Evolutionary conservation across 2,888 invertebrate genomes (phyloP), one percentile per base, ranked within the genome.

Genomic region (Pachliopta kotzebuea): DNA sequence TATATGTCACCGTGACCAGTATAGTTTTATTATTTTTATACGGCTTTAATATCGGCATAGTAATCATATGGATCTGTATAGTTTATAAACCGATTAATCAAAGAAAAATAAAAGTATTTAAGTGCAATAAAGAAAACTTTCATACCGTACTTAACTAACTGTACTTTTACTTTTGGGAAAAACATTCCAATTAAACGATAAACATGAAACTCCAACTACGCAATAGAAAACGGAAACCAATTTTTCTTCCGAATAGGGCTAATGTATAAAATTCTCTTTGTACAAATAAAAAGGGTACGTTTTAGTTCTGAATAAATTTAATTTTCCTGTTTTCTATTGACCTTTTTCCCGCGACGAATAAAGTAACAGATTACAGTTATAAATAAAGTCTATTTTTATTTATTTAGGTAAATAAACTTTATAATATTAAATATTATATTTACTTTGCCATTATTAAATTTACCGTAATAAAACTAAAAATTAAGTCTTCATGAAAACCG

Each of bases 221-320:
- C 14, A 52, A 52, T 23, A 52, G 11, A 52, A 52, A 52, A 23
- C 21, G 52, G 23, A 52, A 52, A 21, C 52, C 21, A 21, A 50
- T 52, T 52, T 52, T 8, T 49, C 6, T 24, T 18, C 20, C 7
- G 45, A 45, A 45, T n/a, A 45, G 18, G n/a, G n/a, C 45, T 45
- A 45, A 45, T n/a, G n/a, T 14, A 52, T 6, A 23, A 49, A 49
- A 52, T 52, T 20, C 52, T 45, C n/a, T 45, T 45, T n/a, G n/a
- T 3, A n/a, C 45, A 45, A 45, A 52, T 52, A 52, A 54, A 52
- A 52, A 54, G 26, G 54, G 21, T 54, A 23, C 53, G 54, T 26
- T 26, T 54, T 26, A 18, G 24, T 54, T 26, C 9, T 14, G 54
- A 54, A 54, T 54, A 18, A 54, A 54, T 21, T 21, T 20, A n/a